A percentile compares a stretch with the other conserved stretches of the same genome.
Evolutionary conservation across 2,113 vertebrate genomes (phyloP).

Genomic region (Misgurnus mizolepis): DNA sequence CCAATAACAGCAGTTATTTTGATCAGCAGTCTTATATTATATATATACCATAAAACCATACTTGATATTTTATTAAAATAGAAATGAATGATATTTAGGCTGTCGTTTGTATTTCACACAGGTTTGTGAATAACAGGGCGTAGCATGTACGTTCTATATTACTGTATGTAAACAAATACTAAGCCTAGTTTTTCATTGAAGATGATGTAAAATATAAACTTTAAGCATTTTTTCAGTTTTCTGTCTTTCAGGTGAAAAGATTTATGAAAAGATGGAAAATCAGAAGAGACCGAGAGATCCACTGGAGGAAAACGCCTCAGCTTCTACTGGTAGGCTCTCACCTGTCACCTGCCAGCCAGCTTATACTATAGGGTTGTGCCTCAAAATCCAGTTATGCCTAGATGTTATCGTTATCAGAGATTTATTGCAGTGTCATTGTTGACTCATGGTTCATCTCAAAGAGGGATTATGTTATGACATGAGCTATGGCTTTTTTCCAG

Average conservation of each 20-base stretch:
- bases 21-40: too few species aligned
- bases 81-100: too few species aligned
- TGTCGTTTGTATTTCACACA: too few species aligned
- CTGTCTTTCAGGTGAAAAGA: conserved; percentile 46
- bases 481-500: conserved; percentile 39
- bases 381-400: not conserved
- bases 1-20: too few species aligned
- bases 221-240: not conserved
- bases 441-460: not conserved
- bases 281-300: conserved; percentile 69
- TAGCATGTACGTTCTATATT: too few species aligned
- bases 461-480: not conserved
- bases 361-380: not conserved
- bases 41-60: too few species aligned
- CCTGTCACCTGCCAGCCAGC: conserved; percentile 3
- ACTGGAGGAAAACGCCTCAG: conserved; percentile 64
- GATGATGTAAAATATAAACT: not conserved
- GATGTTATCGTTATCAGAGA: not conserved
- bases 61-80: too few species aligned
- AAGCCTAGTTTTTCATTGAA: too few species aligned
- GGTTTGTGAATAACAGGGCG: too few species aligned
- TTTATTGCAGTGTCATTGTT: too few species aligned
- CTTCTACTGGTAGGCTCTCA: conserved; percentile 56
- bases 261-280: conserved; percentile 39
- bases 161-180: too few species aligned